These are phyloP conservation scores for Picus viridis DNA, from an alignment of 2,797 vertebrate genomes.

Conservation along the genomic window DNA sequence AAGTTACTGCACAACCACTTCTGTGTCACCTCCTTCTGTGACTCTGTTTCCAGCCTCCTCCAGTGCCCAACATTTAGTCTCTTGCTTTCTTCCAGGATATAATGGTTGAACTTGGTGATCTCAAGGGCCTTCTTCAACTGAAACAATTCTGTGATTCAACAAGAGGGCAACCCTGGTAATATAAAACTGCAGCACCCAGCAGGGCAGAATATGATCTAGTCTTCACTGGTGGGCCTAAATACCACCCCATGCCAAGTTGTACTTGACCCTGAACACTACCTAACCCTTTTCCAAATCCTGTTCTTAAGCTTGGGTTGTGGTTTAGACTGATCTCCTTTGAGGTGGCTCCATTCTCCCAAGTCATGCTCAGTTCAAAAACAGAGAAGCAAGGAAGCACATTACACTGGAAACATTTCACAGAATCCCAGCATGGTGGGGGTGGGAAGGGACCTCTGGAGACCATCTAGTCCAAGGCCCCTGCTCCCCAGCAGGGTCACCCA, in stretches of 20 bases:
- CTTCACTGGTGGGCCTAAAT: background rate
- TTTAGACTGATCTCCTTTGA: background rate
- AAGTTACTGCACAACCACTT: background rate
- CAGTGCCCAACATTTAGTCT: background rate
- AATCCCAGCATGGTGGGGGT: too few relatives aligned
- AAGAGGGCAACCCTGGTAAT: background rate
- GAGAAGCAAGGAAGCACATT: background rate
- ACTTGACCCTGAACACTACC: background rate
- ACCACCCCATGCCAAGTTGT: background rate
- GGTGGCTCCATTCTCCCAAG: background rate
- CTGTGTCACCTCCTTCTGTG: background rate
- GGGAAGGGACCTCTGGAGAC: too few relatives aligned
- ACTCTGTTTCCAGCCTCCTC: background rate
- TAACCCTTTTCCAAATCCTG: background rate
- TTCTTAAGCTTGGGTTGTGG: background rate
- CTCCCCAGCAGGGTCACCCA: too few relatives aligned
- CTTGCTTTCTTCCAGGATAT: background rate
- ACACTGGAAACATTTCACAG: background rate
- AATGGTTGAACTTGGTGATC: too few relatives aligned
- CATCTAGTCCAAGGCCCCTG: too few relatives aligned
- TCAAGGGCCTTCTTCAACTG: too few relatives aligned
- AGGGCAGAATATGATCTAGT: accelerated
- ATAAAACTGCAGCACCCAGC: background rate
- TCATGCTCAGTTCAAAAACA: background rate
- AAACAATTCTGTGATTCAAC: too few relatives aligned